Evolutionary conservation across 2,113 vertebrate species (phyloP).

Genomic region (Pseudorasbora parva): DNA sequence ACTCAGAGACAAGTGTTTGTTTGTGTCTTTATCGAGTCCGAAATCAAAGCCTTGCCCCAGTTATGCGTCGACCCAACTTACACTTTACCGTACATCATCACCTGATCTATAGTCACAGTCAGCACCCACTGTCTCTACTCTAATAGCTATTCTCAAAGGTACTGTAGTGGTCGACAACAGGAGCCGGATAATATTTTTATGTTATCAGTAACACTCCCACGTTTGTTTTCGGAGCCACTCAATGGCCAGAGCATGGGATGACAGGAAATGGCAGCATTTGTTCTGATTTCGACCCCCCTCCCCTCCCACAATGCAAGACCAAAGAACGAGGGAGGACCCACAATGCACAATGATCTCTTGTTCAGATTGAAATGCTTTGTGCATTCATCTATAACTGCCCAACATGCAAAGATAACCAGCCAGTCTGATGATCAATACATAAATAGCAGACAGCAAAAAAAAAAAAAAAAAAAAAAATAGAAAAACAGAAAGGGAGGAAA

Average conservation of each 20-base stretch:
- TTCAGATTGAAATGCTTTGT: conserved; percentile 65
- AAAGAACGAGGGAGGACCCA: conserved; percentile 56
- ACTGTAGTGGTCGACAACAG: conserved; percentile 52
- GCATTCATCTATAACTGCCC: conserved; percentile 68
- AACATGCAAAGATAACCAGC: conserved; percentile 69
- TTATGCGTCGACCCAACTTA: conserved; percentile 20
- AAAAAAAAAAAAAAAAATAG: conserved; percentile 57
- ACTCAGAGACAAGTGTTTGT: conserved; percentile 30
- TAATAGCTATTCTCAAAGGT: conserved; percentile 58
- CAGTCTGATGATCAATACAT: conserved; percentile 68
- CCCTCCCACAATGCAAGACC: conserved; percentile 37
- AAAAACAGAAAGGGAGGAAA: conserved; percentile 45
- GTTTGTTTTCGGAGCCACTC: conserved; percentile 57
- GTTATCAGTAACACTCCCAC: conserved; percentile 60
- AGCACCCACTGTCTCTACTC: conserved; percentile 36
- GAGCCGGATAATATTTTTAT: conserved; percentile 61
- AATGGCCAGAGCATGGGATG: conserved; percentile 59
- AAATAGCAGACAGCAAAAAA: conserved; percentile 66
- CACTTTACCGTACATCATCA: conserved; percentile 47
- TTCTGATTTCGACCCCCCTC: conserved; percentile 52
- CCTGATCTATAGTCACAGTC: conserved; percentile 45
- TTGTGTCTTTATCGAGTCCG: conserved; percentile 36
- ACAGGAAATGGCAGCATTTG: conserved; percentile 70
- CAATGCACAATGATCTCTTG: conserved; percentile 63
- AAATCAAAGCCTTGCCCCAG: conserved; percentile 35